Evolutionary conservation across 2,888 invertebrate genomes (phyloP).

Genomic region (Parthenolecanium corni): DNA sequence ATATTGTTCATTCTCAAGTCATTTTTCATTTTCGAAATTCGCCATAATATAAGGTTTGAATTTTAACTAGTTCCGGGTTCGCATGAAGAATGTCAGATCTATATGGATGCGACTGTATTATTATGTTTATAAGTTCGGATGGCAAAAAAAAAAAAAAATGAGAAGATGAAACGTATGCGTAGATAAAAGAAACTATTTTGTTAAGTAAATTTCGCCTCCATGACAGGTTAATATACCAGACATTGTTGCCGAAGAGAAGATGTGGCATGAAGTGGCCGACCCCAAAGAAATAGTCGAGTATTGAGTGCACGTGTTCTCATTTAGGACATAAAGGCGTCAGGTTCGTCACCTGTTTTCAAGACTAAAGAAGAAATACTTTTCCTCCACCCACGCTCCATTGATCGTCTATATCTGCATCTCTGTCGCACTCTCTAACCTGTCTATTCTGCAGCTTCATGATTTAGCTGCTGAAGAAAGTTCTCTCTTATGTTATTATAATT

Average conservation of each 20-base stretch:
- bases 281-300: not conserved
- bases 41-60: not conserved
- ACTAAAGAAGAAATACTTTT: not conserved
- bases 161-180: not conserved
- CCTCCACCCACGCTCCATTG: slow-evolving; percentile 11
- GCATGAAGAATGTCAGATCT: not conserved
- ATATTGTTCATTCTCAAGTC: too few relatives aligned
- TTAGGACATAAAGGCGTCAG: slow-evolving; percentile 26
- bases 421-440: not conserved
- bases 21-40: too few relatives aligned
- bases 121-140: not conserved
- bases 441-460: too few relatives aligned
- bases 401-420: not conserved
- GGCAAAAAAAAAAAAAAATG: too few relatives aligned
- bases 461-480: not conserved
- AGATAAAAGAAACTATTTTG: slow-evolving; percentile 8
- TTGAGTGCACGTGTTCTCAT: slow-evolving; percentile 25
- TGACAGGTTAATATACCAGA: slow-evolving; percentile 9
- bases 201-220: slow-evolving; percentile 7
- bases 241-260: slow-evolving; percentile 4
- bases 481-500: slow-evolving; percentile 22
- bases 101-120: not conserved
- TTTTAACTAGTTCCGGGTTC: slow-evolving; percentile 11
- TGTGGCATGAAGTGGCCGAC: not conserved
- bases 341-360: slow-evolving; percentile 21